Conservation (phyloP, 2,888 invertebrate genomes). For the Amiota communis region DNA sequence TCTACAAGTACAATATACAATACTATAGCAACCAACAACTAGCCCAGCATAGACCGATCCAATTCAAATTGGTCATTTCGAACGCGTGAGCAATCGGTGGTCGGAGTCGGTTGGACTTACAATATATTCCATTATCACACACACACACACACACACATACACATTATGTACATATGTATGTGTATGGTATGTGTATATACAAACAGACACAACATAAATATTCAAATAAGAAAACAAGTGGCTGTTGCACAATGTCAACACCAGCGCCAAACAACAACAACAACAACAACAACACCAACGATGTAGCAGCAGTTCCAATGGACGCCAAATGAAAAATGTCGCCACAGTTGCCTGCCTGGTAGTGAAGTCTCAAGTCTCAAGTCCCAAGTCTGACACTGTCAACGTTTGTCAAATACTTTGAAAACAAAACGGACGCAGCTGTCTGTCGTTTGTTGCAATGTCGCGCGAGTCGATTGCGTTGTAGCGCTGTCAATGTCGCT, state of each 20-base stretch:
- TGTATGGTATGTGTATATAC: not conserved
- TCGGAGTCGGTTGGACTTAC: constrained; percentile 7
- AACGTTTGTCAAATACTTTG: constrained; percentile 57
- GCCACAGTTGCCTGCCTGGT: constrained; percentile 42
- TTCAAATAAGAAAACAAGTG: constrained; percentile 66
- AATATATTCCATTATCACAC: constrained; percentile 1
- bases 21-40: not conserved
- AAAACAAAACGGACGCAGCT: constrained; percentile 10
- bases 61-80: constrained; percentile 33
- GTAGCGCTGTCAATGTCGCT: constrained; percentile 45
- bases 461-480: constrained; percentile 31
- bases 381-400: constrained; percentile 41
- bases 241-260: constrained; percentile 50
- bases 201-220: constrained; percentile 44
- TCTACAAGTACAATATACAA: too few relatives aligned
- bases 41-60: constrained; percentile 28
- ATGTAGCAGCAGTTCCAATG: not conserved
- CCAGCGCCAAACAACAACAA: constrained; percentile 20
- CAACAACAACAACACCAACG: constrained; percentile 14
- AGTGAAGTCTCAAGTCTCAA: too few relatives aligned
- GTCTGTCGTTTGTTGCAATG: constrained; percentile 30
- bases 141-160: not conserved
- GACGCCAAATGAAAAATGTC: constrained; percentile 49
- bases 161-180: constrained; percentile 53
- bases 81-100: constrained; percentile 5